Evolutionary conservation across 2,113 vertebrate species (phyloP).

Genomic region (Willisornis vidua): DNA sequence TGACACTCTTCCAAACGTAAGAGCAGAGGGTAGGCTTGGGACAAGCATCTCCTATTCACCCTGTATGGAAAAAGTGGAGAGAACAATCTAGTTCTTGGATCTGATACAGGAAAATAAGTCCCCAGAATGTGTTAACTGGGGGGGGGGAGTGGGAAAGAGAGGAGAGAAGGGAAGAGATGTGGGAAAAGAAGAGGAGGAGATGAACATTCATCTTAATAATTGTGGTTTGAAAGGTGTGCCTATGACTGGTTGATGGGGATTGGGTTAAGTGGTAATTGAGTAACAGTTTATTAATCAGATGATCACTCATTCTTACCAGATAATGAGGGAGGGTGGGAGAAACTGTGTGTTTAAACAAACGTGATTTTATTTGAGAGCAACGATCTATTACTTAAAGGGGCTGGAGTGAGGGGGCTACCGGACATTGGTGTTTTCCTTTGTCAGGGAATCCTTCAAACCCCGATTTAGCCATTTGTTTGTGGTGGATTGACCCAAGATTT

Average conservation of each 20-base stretch:
- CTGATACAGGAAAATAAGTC: not conserved
- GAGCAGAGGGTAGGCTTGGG: not conserved
- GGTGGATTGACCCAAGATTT: not conserved
- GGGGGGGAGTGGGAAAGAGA: not conserved
- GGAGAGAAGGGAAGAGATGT: not conserved
- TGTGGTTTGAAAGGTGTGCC: slow-evolving; percentile 10
- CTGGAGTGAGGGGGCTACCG: not conserved
- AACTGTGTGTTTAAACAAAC: not conserved
- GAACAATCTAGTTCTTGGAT: not conserved
- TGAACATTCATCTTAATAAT: not conserved
- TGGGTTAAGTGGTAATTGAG: slow-evolving; percentile 14
- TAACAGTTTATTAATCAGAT: slow-evolving; percentile 40
- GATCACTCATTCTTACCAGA: slow-evolving; percentile 10
- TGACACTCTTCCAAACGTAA: not conserved
- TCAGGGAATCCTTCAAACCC: not conserved
- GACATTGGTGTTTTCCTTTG: not conserved
- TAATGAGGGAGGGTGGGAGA: not conserved
- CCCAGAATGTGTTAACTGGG: not conserved
- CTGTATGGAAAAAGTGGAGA: not conserved
- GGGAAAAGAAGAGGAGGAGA: slow-evolving; percentile 31
- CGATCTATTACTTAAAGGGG: not conserved
- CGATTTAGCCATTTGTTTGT: not conserved
- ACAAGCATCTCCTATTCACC: not conserved
- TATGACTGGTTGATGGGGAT: not conserved
- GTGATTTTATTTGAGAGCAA: not conserved